Conservation (phyloP, 2,797 vertebrate species). For the Tachyglossus aculeatus region DNA sequence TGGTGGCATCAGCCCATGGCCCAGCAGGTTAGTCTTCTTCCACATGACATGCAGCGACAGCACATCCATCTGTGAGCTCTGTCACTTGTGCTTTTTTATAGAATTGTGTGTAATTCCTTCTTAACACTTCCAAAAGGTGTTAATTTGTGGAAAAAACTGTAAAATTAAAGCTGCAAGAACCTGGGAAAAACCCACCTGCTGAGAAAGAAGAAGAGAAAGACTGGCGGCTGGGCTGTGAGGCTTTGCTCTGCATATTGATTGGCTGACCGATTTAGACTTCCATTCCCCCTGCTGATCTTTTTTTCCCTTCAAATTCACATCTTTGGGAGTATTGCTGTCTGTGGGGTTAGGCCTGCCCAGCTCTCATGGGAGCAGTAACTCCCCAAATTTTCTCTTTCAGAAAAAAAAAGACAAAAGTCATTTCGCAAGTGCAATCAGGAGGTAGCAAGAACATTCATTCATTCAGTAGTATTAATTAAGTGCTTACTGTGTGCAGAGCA, state of each 20-base stretch:
- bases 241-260: slow-evolving; percentile 27
- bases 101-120: background rate
- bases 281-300: background rate
- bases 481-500: no score
- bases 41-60: background rate
- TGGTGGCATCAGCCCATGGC: background rate
- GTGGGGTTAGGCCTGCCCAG: no score
- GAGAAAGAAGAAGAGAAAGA: background rate
- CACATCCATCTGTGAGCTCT: background rate
- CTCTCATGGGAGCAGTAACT: no score
- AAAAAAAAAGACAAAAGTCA: no score
- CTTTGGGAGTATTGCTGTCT: background rate
- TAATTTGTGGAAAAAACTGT: slow-evolving; percentile 41
- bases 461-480: no score
- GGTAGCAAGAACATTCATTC: no score
- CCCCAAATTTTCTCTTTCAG: no score
- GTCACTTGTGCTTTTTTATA: slow-evolving; percentile 8
- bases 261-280: background rate
- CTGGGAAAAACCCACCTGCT: slow-evolving; percentile 1
- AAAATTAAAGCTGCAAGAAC: slow-evolving; percentile 27
- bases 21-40: background rate
- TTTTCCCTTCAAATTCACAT: background rate
- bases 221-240: background rate
- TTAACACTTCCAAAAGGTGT: slow-evolving; percentile 30
- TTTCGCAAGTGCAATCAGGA: no score